Evolutionary conservation across 2,113 vertebrate species (phyloP), one percentile per base, ranked within the genome.

Genomic region (Maccullochella peelii): DNA sequence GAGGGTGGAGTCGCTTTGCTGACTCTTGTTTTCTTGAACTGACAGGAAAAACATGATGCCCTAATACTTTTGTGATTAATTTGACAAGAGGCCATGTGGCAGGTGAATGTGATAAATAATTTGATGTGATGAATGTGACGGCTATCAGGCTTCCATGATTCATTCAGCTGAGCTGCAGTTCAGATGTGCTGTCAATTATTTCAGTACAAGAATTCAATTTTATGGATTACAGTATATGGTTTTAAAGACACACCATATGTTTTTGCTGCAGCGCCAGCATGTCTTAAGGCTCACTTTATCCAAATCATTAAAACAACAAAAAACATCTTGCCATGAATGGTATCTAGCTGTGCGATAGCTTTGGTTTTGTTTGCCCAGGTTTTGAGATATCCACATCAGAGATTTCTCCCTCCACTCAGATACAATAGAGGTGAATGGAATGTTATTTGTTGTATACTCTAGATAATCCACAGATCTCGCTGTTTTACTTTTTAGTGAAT

Each of bases 1-100:
- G 49, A 61, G 14, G 78, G 67, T 65, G 72, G 77, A 77, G 83
- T 85, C 2, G 2, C 62, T 66, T 47, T 54, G 58, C 54, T 67
- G 65, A 76, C 59, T 81, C 49, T 40, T 55, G 33, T 74, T 82
- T 74, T 78, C 30, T 47, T 69, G n/a, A 42, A 49, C 40, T 54
- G 61, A 82, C 65, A 78, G 54, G 57, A 65, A 67, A 77, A 79
- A 85, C 36, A 61, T 30, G 12, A 36, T 0, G 21, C 44, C 20
- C 36, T 33, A 62, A 68, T 67, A 27, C 12, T 61, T 63, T 3
- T 11, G 30, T 67, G 54, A 67, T 79, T 87, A 63, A 33, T 84
- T 73, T 85, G 40, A 76, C 36, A 62, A 57, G 30, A 68, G 6
- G 47, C 20, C 57, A 54, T 25, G 25, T 49, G 72, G 38, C 66